phyloP scores from a whole-genome alignment of 2,113 vertebrate species.

The Mus musculus region GRCm39 chr8:45987501-45988000 shows the following conservation, averaged over 20 bases:
- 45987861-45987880: neutral
- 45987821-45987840: neutral
- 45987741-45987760: neutral
- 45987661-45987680: neutral
- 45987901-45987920: neutral
- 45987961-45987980: neutral
- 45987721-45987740: neutral
- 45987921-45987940: constrained; percentile 23
- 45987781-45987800: neutral
- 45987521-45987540: neutral
- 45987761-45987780: neutral
- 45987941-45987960: constrained; percentile 1
- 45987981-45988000: no score
- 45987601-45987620: neutral
- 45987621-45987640: neutral
- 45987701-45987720: constrained; percentile 12
- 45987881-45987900: neutral
- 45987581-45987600: neutral
- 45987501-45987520: neutral
- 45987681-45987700: neutral
- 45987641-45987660: constrained; percentile 17
- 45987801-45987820: neutral
- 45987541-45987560: constrained; percentile 35
- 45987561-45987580: neutral
- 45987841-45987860: neutral